A percentile compares a stretch with the other conserved stretches of the same genome.
Evolutionary conservation across 2,888 invertebrate species (phyloP).

Genomic region (Frankliniella intonsa): DNA sequence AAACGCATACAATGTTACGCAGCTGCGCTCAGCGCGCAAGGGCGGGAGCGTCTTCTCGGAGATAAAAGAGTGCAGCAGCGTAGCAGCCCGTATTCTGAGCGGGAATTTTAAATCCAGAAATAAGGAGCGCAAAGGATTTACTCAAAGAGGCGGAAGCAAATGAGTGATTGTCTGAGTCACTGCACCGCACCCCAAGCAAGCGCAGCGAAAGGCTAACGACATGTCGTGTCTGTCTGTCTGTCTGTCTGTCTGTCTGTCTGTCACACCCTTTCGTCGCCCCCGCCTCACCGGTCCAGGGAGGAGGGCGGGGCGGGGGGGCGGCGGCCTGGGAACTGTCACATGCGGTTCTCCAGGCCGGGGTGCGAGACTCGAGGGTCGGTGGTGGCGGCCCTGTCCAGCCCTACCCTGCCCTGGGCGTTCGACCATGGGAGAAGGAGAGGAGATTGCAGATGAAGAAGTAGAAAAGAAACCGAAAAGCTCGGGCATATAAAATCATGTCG

Average conservation of each 20-base stretch:
- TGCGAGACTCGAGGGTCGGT: too few relatives aligned
- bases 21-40: too few relatives aligned
- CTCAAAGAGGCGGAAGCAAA: too few relatives aligned
- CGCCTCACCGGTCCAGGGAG: background rate
- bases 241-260: background rate
- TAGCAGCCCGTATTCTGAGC: too few relatives aligned
- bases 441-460: too few relatives aligned
- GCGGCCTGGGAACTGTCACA: conserved; percentile 11
- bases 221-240: background rate
- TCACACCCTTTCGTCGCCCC: background rate
- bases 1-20: too few relatives aligned
- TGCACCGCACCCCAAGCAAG: background rate
- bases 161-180: background rate
- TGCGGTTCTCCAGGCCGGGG: conserved; percentile 29
- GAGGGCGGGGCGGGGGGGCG: background rate
- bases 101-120: too few relatives aligned
- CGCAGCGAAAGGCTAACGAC: background rate
- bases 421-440: conserved; percentile 36
- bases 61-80: too few relatives aligned
- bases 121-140: too few relatives aligned
- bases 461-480: too few relatives aligned
- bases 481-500: too few relatives aligned
- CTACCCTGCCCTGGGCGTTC: conserved; percentile 38
- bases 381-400: conserved; percentile 37
- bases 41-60: too few relatives aligned